A percentile compares a stretch with the other conserved stretches of the same genome.
These are phyloP conservation scores for Drosophila prosaltans DNA, from an alignment of 1,140 invertebrate genomes.

Conservation along the genomic window DNA sequence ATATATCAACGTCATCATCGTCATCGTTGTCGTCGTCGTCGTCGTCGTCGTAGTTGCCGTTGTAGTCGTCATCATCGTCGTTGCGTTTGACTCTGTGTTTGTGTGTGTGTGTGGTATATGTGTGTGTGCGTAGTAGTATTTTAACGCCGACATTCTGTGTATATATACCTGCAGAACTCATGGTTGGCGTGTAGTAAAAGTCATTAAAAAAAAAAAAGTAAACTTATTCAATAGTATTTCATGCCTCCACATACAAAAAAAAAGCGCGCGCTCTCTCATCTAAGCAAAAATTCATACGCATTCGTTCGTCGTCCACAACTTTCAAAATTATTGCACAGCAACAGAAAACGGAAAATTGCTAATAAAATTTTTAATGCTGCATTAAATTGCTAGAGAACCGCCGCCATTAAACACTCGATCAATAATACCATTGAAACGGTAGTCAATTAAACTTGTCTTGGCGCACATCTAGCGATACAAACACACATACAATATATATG, in stretches of 20 bases:
- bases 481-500: slow-evolving; percentile 17
- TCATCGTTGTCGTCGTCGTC: slow-evolving; percentile 32
- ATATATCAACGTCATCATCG: slow-evolving; percentile 21
- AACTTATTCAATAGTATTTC: slow-evolving; percentile 79
- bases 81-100: slow-evolving; percentile 24
- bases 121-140: slow-evolving; percentile 71
- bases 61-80: slow-evolving; percentile 43
- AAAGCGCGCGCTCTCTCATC: slow-evolving; percentile 59
- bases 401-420: slow-evolving; percentile 44
- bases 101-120: slow-evolving; percentile 21
- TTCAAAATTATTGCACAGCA: slow-evolving; percentile 62
- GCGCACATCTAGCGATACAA: slow-evolving; percentile 33
- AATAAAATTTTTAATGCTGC: slow-evolving; percentile 73
- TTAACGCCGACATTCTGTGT: slow-evolving; percentile 44
- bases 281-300: slow-evolving; percentile 34
- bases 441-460: slow-evolving; percentile 68
- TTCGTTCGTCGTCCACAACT: slow-evolving; percentile 20
- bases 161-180: slow-evolving; percentile 56
- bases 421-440: slow-evolving; percentile 50
- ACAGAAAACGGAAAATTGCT: slow-evolving; percentile 20
- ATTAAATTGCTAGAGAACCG: slow-evolving; percentile 59
- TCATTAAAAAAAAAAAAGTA: slow-evolving; percentile 62
- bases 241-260: slow-evolving; percentile 46
- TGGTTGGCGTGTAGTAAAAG: slow-evolving; percentile 74
- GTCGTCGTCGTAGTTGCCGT: slow-evolving; percentile 27